phyloP scores from a whole-genome alignment of 1,140 invertebrate species.

The Tetramorium alpestre region DNA sequence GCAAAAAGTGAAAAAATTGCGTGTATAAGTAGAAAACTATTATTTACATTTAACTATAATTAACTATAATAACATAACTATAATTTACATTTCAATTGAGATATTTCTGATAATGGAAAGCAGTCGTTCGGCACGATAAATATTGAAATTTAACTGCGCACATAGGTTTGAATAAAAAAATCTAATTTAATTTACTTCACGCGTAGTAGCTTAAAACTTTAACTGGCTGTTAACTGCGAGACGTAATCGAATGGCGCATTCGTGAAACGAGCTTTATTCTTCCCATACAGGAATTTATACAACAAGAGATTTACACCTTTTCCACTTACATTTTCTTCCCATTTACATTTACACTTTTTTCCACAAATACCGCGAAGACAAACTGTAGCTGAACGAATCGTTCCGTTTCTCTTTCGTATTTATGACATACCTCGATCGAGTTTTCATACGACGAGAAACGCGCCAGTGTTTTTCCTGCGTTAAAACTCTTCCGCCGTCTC shows the following conservation, averaged over 20 bases:
- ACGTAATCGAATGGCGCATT: slow-evolving; percentile 3
- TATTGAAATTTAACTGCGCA: not conserved
- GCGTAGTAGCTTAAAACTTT: not conserved
- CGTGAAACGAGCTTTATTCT: slow-evolving; percentile 4
- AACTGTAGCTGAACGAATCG: not conserved
- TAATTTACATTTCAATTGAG: not conserved
- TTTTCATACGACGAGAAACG: no score
- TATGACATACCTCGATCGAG: not conserved
- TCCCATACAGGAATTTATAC: not conserved
- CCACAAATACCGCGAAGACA: not conserved
- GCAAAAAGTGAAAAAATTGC: not conserved
- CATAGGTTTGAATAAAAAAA: not conserved
- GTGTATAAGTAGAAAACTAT: not conserved
- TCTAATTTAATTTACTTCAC: slow-evolving; percentile 21
- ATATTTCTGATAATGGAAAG: not conserved
- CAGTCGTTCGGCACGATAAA: not conserved
- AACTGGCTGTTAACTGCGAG: not conserved
- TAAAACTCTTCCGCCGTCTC: not conserved
- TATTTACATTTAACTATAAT: not conserved
- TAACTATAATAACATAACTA: no score
- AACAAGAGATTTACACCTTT: not conserved
- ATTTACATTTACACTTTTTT: not conserved
- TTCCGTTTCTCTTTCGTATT: not conserved
- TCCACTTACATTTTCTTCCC: not conserved
- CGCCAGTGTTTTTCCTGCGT: not conserved